Evolutionary conservation across 1,140 invertebrate genomes (phyloP).

Genomic region (Phenacoccus solenopsis): DNA sequence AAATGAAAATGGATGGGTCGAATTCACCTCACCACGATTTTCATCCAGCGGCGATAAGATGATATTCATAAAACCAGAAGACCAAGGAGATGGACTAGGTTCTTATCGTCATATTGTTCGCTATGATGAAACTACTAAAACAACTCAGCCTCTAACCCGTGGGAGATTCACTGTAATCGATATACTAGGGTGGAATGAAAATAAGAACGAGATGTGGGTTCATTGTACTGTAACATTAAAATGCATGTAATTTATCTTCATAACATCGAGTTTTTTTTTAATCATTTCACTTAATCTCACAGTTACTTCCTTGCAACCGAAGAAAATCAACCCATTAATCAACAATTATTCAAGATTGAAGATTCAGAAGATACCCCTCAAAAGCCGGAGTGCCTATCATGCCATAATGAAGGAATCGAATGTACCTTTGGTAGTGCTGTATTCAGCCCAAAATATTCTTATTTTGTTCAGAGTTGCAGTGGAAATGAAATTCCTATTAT

Average conservation of each 20-base stretch:
- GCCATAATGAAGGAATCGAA: constrained; percentile 37
- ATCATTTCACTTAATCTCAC: too few relatives aligned
- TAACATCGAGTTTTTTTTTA: constrained; percentile 27
- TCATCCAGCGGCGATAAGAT: constrained; percentile 41
- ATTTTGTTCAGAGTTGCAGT: constrained; percentile 57
- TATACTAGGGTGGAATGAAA: constrained; percentile 63
- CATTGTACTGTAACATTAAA: background rate
- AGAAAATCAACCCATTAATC: constrained; percentile 30
- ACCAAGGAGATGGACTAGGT: constrained; percentile 39
- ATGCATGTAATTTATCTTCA: background rate
- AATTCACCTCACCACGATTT: constrained; percentile 43
- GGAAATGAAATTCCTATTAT: constrained; percentile 45
- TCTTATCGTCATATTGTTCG: constrained; percentile 53
- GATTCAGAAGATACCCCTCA: background rate
- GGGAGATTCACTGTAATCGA: constrained; percentile 63
- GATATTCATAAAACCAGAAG: constrained; percentile 47
- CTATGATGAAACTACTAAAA: constrained; percentile 34
- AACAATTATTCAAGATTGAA: constrained; percentile 19
- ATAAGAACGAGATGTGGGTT: constrained; percentile 33
- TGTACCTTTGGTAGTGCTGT: constrained; percentile 53
- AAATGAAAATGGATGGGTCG: constrained; percentile 54
- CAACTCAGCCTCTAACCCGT: constrained; percentile 45
- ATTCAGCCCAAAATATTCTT: constrained; percentile 49
- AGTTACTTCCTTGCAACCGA: constrained; percentile 56
- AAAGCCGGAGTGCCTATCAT: constrained; percentile 34